Percentiles rank a stretch among this genome's conserved stretches.
Conservation (phyloP, 2,113 vertebrate genomes). For the Scartelaos histophorus region DNA sequence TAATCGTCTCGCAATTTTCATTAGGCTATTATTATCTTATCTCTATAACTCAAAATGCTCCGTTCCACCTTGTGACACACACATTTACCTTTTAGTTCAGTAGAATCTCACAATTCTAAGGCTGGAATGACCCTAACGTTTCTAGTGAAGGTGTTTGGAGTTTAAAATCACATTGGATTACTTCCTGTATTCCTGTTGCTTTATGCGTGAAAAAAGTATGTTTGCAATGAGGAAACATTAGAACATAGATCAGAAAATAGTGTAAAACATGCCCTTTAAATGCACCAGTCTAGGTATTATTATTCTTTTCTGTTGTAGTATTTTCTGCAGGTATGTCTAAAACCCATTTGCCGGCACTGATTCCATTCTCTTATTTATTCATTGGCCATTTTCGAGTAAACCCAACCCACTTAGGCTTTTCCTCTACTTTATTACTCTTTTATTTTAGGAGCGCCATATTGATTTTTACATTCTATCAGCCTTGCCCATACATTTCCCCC, state of each 20-base stretch:
- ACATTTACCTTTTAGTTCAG: too few relatives aligned
- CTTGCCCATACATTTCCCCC: constrained; percentile 38
- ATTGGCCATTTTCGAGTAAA: constrained; percentile 22
- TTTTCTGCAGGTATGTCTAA: not conserved
- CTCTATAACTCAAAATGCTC: too few relatives aligned
- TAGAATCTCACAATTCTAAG: too few relatives aligned
- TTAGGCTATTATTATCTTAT: too few relatives aligned
- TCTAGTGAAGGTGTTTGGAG: too few relatives aligned
- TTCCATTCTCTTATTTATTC: constrained; percentile 8
- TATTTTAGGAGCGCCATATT: constrained; percentile 52
- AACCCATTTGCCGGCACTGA: constrained; percentile 9
- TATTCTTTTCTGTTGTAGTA: not conserved
- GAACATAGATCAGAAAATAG: not conserved
- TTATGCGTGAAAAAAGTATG: too few relatives aligned
- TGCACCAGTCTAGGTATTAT: not conserved
- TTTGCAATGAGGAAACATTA: not conserved
- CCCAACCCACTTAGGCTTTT: not conserved
- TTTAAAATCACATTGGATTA: too few relatives aligned
- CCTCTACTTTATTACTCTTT: constrained; percentile 25
- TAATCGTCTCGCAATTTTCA: too few relatives aligned
- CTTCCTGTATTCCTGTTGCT: too few relatives aligned
- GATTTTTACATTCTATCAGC: constrained; percentile 65
- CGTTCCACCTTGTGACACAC: too few relatives aligned
- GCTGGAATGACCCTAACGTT: too few relatives aligned
- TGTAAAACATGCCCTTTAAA: not conserved